phyloP scores from a whole-genome alignment of 2,113 vertebrate species.

The Ramphastos sulfuratus region DNA sequence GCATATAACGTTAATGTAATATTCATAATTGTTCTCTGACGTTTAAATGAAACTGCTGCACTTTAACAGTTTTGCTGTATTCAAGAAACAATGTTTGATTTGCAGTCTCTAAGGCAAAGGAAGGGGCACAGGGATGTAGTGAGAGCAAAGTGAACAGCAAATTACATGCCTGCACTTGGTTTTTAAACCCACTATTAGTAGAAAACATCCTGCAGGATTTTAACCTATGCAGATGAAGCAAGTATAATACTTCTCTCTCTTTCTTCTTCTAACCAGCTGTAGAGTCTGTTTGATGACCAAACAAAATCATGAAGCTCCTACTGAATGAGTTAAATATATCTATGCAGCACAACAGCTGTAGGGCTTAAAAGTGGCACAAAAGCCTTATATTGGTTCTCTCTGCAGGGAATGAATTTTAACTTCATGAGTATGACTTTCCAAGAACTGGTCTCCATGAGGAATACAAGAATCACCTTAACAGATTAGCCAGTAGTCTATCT shows the following conservation, averaged over 20 bases:
- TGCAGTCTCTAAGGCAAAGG: not conserved
- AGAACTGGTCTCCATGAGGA: not conserved
- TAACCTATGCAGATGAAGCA: not conserved
- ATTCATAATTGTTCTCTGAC: not conserved
- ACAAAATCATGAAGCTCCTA: not conserved
- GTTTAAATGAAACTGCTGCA: not conserved
- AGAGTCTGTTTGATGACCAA: not conserved
- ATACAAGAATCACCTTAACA: slow-evolving; percentile 28
- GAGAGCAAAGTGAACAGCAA: not conserved
- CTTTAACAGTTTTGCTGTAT: not conserved
- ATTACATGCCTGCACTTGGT: not conserved
- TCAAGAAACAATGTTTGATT: not conserved
- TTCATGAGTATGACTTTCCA: not conserved
- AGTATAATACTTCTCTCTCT: not conserved
- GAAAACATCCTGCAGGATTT: not conserved
- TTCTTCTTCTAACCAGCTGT: not conserved
- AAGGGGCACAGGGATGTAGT: not conserved
- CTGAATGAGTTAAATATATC: not conserved
- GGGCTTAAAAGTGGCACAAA: slow-evolving; percentile 2
- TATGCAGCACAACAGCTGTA: not conserved
- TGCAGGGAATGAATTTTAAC: slow-evolving; percentile 2
- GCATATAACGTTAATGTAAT: not conserved
- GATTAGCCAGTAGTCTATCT: slow-evolving; percentile 28
- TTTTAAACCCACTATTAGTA: not conserved
- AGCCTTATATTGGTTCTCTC: not conserved